Evolutionary conservation across 2,888 invertebrate genomes (phyloP), one percentile per base, ranked within the genome.

Genomic region (Lordiphosa fenestrarum): DNA sequence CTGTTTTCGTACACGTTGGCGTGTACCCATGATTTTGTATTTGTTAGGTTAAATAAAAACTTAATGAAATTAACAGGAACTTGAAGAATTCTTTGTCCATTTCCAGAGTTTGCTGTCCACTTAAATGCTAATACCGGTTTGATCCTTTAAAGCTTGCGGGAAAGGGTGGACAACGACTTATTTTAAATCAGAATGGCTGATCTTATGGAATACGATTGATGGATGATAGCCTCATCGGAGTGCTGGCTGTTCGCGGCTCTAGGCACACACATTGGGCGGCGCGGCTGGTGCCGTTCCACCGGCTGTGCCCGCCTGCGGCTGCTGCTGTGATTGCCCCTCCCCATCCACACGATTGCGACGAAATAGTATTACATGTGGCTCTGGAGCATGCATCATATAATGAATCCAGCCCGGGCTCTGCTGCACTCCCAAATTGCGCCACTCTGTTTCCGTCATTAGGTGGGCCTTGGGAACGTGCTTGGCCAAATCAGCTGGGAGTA

Each of bases 371-470:
- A 97, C 94, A 85, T 97, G 96, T 0, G 96, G 97, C 85, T 97
- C 97, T 38, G 98, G 97, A 15, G 93, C 93, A 87, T 98, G 98
- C 71, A 96, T 93, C 96, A 89, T 89, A 41, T 89, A 89, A 59
- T 89, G 89, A 1, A 89, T 81, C 95, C 95, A 95, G 47, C 95
- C 95, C 0, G 96, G 96, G 86, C 96, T 96, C 88, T 98, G 98
- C 87, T 97, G 97, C 0, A 98, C 96, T 0, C 98, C 98, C 1
- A 98, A 92, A 89, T 96, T 95, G 61, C 98, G 91, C 98, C 98
- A 98, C 89, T 98, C 98, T 0, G 95, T 94, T 90, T 98, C 98
- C 0, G 96, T 94, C 96, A 98, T 96, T 46, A 98, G 90, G 86
- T 97, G 97, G 0, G 94, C 93, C 86, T 95, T 94, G 0, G 98